Conservation (phyloP, 2,797 vertebrate species). For the Crocidura indochinensis region DNA sequence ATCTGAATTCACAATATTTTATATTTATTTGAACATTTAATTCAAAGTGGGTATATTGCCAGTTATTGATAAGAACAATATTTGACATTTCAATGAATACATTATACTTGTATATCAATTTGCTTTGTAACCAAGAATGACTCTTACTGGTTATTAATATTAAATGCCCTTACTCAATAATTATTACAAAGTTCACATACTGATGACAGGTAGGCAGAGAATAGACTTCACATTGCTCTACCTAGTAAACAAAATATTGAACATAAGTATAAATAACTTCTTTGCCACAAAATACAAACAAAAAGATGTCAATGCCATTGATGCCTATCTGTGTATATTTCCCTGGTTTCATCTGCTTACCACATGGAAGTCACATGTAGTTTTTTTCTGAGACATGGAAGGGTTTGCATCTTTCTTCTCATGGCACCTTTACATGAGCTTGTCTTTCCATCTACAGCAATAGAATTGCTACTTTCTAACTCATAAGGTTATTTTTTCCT, state of each 20-base stretch:
- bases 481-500: neutral
- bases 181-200: neutral
- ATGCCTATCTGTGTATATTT: too few relatives aligned
- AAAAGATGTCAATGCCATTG: neutral
- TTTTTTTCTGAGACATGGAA: neutral
- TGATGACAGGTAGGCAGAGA: neutral
- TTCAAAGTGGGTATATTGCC: neutral
- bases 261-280: neutral
- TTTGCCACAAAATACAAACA: neutral
- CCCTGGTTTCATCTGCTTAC: neutral
- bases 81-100: neutral
- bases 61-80: slow-evolving; percentile 15
- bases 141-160: neutral
- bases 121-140: neutral
- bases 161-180: neutral
- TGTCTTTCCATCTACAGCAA: neutral
- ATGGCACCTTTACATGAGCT: neutral
- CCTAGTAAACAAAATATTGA: neutral
- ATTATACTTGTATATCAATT: neutral
- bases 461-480: neutral
- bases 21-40: slow-evolving; percentile 7
- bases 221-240: neutral
- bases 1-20: neutral
- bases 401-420: neutral
- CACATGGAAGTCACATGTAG: too few relatives aligned